phyloP scores from a whole-genome alignment of 2,888 invertebrate genomes.

The Euphydryas editha region DNA sequence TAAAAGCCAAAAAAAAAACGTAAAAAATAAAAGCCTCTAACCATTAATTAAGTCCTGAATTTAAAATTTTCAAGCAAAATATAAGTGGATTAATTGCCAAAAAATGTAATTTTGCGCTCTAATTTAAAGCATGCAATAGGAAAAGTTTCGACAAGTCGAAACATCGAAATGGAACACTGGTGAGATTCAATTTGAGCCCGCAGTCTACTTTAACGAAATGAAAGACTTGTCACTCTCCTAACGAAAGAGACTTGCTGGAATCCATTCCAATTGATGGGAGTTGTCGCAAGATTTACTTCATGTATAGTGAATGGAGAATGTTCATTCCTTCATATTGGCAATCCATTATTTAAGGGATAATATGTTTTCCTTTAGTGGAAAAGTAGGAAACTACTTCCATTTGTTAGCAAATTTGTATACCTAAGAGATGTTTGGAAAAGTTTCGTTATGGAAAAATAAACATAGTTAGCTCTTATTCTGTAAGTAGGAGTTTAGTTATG shows the following conservation, averaged over 20 bases:
- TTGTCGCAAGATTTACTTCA: neutral
- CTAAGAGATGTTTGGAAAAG: neutral
- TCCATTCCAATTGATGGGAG: constrained; percentile 17
- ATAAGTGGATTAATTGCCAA: constrained; percentile 9
- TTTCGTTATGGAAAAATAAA: neutral
- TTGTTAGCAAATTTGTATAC: constrained; percentile 3
- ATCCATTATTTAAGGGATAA: constrained; percentile 4
- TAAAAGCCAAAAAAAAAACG: constrained; percentile 7
- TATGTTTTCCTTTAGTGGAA: constrained; percentile 2
- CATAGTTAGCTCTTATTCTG: neutral
- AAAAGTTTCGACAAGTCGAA: constrained; percentile 31
- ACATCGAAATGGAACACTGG: constrained; percentile 18
- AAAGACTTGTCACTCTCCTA: constrained; percentile 32
- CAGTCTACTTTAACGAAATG: constrained; percentile 32
- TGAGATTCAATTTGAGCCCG: constrained; percentile 27
- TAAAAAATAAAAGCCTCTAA: constrained; percentile 8
- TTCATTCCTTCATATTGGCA: neutral
- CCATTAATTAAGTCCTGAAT: constrained; percentile 7
- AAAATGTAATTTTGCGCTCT: constrained; percentile 12
- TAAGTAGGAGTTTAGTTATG: neutral
- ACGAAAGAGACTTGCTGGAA: constrained; percentile 24
- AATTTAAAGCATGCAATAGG: constrained; percentile 25
- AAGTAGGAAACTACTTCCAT: neutral
- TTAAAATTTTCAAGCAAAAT: constrained; percentile 2
- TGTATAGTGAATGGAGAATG: neutral